Conservation (phyloP, 1,140 invertebrate genomes). For the Harlomillsia oculata region DNA sequence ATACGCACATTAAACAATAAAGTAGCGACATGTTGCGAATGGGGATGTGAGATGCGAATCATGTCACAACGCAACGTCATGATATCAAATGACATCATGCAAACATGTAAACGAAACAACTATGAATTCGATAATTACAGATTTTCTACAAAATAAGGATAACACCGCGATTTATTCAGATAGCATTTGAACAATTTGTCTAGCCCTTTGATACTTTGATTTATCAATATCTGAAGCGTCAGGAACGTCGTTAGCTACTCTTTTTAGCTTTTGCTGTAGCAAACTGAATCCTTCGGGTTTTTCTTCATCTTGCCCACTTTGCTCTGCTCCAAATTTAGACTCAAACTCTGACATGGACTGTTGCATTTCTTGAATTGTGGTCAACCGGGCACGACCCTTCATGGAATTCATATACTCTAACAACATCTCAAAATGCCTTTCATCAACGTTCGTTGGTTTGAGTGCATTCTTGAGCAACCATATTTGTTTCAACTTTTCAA, state of each 20-base stretch:
- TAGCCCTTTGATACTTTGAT: conserved; percentile 45
- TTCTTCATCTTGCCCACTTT: not conserved
- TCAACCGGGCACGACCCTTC: conserved; percentile 53
- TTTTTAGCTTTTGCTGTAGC: not conserved
- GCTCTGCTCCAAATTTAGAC: conserved; percentile 41
- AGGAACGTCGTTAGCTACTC: not conserved
- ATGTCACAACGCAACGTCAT: no score
- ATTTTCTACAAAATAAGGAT: no score
- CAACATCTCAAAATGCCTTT: conserved; percentile 51
- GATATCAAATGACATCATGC: no score
- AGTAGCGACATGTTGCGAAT: no score
- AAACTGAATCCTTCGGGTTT: not conserved
- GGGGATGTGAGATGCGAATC: no score
- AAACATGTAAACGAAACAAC: no score
- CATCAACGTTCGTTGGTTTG: conserved; percentile 47
- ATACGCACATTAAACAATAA: no score
- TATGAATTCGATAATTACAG: no score
- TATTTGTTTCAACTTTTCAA: conserved; percentile 62
- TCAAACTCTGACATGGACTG: conserved; percentile 54
- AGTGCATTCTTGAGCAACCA: conserved; percentile 61
- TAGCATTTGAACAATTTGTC: conserved; percentile 46
- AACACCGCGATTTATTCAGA: no score
- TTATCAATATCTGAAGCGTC: conserved; percentile 39
- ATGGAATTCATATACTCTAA: conserved; percentile 59
- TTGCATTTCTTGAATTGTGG: conserved; percentile 51